Conservation (phyloP, 2,888 invertebrate species). For the Melieria picta region DNA sequence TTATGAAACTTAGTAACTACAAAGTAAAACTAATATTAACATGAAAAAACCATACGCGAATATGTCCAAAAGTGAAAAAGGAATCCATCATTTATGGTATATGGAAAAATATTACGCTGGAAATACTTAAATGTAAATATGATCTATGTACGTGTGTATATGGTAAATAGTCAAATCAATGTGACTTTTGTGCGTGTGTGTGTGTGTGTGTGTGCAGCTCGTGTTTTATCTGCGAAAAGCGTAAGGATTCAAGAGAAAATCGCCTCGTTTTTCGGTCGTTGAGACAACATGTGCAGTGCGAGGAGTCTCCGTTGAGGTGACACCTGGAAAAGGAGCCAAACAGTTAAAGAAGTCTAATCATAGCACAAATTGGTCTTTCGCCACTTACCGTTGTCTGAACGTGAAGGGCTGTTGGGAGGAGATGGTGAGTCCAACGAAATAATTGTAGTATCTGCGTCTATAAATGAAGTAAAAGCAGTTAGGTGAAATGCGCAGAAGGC, state of each 20-base stretch:
- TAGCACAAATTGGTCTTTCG: neutral
- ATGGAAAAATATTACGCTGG: too few relatives aligned
- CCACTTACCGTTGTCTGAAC: constrained; percentile 43
- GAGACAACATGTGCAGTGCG: constrained; percentile 10
- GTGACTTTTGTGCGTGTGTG: neutral
- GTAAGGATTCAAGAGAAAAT: constrained; percentile 36
- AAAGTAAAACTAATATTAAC: too few relatives aligned
- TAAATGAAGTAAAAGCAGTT: constrained; percentile 3
- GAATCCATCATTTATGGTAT: too few relatives aligned
- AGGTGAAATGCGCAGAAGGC: neutral
- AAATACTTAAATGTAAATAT: too few relatives aligned
- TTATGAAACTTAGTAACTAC: too few relatives aligned
- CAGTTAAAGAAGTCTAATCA: neutral
- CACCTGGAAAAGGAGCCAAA: constrained; percentile 37
- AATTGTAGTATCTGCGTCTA: constrained; percentile 48
- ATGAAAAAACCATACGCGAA: too few relatives aligned
- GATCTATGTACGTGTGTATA: too few relatives aligned
- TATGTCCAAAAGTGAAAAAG: too few relatives aligned
- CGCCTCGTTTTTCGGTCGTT: constrained; percentile 22
- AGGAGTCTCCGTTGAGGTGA: constrained; percentile 29
- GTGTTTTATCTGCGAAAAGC: constrained; percentile 31
- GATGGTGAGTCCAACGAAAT: constrained; percentile 60
- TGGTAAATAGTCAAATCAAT: too few relatives aligned
- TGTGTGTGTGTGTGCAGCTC: neutral
- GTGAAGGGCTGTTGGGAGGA: constrained; percentile 54